A percentile compares a stretch with the other conserved stretches of the same genome.
These are phyloP conservation scores for Cyanoramphus novaezelandiae DNA, from an alignment of 2,113 vertebrate species.

Conservation along the genomic window DNA sequence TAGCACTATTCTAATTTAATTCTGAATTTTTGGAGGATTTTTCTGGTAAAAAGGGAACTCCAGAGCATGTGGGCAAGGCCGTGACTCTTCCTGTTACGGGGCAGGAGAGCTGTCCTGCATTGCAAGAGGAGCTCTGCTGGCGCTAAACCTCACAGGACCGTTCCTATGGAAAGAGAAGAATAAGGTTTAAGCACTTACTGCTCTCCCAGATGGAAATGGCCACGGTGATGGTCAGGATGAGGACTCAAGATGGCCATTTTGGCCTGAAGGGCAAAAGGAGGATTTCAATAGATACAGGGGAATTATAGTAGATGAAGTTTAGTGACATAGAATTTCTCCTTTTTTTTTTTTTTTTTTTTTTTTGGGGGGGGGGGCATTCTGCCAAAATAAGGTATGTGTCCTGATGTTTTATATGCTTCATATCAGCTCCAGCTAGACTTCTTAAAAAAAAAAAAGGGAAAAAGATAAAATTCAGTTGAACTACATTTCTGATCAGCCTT, in stretches of 20 bases:
- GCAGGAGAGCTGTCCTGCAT: neutral
- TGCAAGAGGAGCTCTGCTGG: neutral
- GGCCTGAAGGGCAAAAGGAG: neutral
- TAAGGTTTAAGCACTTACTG: neutral
- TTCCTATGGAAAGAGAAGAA: neutral
- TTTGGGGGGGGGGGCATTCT: neutral
- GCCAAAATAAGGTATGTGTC: neutral
- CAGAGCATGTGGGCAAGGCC: neutral
- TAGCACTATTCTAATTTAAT: neutral
- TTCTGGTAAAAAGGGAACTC: neutral
- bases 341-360: neutral
- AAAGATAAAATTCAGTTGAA: neutral
- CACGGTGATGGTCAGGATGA: neutral
- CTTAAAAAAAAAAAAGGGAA: neutral
- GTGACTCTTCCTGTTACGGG: rapidly evolving
- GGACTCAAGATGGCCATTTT: neutral
- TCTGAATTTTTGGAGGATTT: neutral
- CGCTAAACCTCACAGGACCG: neutral
- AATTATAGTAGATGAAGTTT: neutral
- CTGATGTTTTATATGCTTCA: neutral
- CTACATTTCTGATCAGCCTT: neutral
- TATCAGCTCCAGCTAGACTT: neutral
- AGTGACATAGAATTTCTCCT: neutral
- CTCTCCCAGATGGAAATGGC: neutral
- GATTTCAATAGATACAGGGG: neutral